phyloP scores from a whole-genome alignment of 2,113 vertebrate species.

The Vulpes vulpes region DNA sequence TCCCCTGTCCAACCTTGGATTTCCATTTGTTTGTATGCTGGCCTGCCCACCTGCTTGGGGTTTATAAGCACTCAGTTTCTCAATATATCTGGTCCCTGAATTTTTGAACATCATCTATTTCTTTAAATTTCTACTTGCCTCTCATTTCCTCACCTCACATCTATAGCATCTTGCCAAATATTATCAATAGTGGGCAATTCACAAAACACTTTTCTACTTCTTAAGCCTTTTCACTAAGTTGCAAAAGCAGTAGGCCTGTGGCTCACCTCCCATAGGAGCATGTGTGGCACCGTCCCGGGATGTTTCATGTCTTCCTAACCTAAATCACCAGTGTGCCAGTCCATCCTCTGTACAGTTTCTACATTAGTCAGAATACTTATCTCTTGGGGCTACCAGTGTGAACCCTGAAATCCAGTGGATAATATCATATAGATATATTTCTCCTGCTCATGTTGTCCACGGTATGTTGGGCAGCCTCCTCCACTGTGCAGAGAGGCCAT shows the following conservation, averaged over 20 bases:
- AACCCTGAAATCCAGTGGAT: neutral
- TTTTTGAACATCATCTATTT: neutral
- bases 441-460: neutral
- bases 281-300: neutral
- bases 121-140: neutral
- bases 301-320: neutral
- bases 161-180: neutral
- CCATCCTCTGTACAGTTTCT: neutral
- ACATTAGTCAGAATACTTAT: neutral
- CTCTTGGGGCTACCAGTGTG: neutral
- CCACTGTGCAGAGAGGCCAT: neutral
- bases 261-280: too few species aligned
- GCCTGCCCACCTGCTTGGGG: neutral
- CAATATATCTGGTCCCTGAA: neutral
- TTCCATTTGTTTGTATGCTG: neutral
- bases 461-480: accelerated
- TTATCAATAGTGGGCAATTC: neutral
- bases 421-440: neutral
- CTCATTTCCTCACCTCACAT: neutral
- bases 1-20: neutral
- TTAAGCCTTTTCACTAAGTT: neutral
- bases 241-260: neutral
- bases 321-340: neutral
- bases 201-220: neutral
- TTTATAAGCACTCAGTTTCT: neutral